phyloP scores from a whole-genome alignment of 2,113 vertebrate species.

The Ancistrus triradiatus region DNA sequence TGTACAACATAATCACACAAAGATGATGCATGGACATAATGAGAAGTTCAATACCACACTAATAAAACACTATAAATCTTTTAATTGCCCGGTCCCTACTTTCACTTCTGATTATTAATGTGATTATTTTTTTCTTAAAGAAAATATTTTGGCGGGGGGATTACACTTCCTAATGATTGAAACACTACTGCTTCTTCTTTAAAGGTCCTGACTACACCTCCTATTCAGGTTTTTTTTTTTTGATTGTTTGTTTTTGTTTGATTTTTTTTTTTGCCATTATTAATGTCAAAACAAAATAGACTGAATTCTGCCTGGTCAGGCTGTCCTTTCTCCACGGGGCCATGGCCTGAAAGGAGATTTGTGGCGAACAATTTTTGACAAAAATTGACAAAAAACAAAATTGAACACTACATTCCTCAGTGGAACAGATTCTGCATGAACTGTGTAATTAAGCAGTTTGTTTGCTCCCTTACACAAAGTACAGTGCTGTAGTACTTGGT shows the following conservation, averaged over 20 bases:
- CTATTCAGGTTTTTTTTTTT: not conserved
- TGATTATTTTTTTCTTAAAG: constrained; percentile 55
- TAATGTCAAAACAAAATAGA: not conserved
- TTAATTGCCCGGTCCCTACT: constrained; percentile 60
- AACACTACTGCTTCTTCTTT: constrained; percentile 23
- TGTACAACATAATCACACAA: constrained; percentile 61
- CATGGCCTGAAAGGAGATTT: not conserved
- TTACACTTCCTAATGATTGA: constrained; percentile 24
- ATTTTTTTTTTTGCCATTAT: not conserved
- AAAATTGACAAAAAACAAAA: no score
- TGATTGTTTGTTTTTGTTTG: no score
- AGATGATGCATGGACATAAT: constrained; percentile 50
- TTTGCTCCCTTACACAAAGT: not conserved
- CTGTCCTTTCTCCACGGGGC: not conserved
- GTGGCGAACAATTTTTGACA: not conserved
- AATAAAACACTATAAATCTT: constrained; percentile 83
- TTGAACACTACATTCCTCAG: not conserved
- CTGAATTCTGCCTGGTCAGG: no score
- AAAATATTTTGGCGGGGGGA: not conserved
- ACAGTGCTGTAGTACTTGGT: constrained; percentile 51
- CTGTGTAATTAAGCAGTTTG: not conserved
- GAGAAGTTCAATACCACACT: constrained; percentile 64
- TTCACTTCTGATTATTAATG: constrained; percentile 69
- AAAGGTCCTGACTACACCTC: constrained; percentile 3
- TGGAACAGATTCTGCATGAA: constrained; percentile 4